A percentile compares a stretch with the other conserved stretches of the same genome.
phyloP scores from a whole-genome alignment of 1,140 invertebrate species.

The Drosophila carrolli region DNA sequence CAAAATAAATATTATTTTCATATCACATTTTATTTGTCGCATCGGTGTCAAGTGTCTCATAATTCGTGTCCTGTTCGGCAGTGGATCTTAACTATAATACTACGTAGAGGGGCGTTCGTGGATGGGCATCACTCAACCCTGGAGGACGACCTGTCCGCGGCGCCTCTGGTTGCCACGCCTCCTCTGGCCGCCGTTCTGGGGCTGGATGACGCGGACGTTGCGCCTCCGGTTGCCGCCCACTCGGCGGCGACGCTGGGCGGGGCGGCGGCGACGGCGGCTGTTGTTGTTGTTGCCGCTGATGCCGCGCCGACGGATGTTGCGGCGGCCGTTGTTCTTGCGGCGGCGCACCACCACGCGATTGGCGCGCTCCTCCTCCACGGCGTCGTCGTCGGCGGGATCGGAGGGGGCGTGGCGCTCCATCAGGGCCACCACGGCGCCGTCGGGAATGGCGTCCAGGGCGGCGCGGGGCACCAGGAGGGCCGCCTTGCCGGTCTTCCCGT shows the following conservation, averaged over 20 bases:
- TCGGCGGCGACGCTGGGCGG: constrained; percentile 52
- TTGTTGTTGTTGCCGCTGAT: constrained; percentile 6
- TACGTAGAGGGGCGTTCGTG: constrained; percentile 20
- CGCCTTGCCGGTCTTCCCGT: constrained; percentile 79
- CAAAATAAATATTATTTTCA: constrained; percentile 29
- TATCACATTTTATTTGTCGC: constrained; percentile 70
- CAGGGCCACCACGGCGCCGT: constrained; percentile 76
- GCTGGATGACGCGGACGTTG: constrained; percentile 47
- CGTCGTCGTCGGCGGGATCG: constrained; percentile 9
- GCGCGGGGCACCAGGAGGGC: constrained; percentile 73
- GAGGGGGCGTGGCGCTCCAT: constrained; percentile 63
- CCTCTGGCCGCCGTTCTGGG: constrained; percentile 24
- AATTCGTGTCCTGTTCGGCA: constrained; percentile 14
- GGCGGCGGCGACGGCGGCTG: constrained; percentile 37
- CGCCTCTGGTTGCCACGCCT: constrained; percentile 50
- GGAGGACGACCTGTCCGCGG: constrained; percentile 50
- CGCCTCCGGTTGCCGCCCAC: constrained; percentile 43
- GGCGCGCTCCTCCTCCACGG: constrained; percentile 66
- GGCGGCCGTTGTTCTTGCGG: constrained; percentile 61
- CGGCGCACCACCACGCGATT: constrained; percentile 77
- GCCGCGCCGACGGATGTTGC: constrained; percentile 53
- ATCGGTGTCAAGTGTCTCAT: constrained; percentile 41
- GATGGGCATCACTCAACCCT: constrained; percentile 32
- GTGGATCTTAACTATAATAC: constrained; percentile 75
- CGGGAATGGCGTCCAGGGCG: constrained; percentile 76